A percentile compares a stretch with the other conserved stretches of the same genome.
Conservation (phyloP, 2,888 invertebrate species). For the Cataglyphis livida region DNA sequence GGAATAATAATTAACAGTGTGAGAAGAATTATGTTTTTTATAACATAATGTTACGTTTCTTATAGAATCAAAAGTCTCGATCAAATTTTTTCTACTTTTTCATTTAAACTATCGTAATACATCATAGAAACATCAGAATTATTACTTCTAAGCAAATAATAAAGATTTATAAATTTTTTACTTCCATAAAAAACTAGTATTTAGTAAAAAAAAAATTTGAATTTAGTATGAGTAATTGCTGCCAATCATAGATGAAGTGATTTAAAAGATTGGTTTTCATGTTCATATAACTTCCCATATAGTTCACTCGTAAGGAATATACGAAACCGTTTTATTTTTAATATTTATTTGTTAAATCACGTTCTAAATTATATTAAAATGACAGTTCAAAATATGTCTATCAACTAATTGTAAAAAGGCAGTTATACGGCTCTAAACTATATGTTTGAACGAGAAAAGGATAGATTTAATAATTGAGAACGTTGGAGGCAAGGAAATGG, state of each 20-base stretch:
- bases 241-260: not conserved
- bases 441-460: not conserved
- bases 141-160: not conserved
- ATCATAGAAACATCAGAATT: not conserved
- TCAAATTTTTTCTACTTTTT: not conserved
- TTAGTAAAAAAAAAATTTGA: not conserved
- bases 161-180: not conserved
- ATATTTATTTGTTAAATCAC: not conserved
- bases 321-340: not conserved
- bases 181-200: not conserved
- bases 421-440: not conserved
- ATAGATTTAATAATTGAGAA: not conserved
- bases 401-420: not conserved
- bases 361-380: slow-evolving; percentile 3
- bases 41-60: not conserved
- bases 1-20: not conserved
- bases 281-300: not conserved
- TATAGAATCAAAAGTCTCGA: not conserved
- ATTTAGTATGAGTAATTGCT: not conserved
- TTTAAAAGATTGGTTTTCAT: not conserved
- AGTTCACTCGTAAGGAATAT: not conserved
- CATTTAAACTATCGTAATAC: not conserved
- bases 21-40: not conserved
- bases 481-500: not conserved
- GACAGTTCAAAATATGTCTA: not conserved